phyloP scores from a whole-genome alignment of 2,113 vertebrate species.

The Pogonocichla stellata region DNA sequence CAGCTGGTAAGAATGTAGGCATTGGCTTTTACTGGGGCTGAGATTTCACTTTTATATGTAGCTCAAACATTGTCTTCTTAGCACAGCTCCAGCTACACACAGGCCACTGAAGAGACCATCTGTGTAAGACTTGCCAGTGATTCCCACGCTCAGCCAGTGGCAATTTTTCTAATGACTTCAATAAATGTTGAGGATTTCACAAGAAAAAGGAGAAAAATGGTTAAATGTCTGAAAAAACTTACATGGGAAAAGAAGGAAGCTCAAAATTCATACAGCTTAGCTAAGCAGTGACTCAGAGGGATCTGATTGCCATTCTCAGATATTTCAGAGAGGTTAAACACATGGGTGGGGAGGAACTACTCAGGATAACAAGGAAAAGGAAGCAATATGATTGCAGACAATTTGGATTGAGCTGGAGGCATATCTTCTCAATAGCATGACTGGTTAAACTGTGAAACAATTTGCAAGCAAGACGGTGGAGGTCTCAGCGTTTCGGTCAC shows the following conservation, averaged over 20 bases:
- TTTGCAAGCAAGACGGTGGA: not conserved
- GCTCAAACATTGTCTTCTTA: not conserved
- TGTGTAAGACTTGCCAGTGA: not conserved
- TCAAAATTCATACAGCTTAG: conserved; percentile 38
- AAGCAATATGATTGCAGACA: conserved; percentile 56
- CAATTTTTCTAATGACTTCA: not conserved
- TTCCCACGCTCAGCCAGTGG: not conserved
- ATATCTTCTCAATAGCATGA: conserved; percentile 5
- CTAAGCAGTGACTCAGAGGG: conserved; percentile 63
- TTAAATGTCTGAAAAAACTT: conserved; percentile 30
- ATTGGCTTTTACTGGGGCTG: not conserved
- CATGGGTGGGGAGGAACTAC: conserved; percentile 38
- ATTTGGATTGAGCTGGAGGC: conserved; percentile 33
- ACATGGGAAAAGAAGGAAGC: not conserved
- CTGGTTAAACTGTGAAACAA: not conserved
- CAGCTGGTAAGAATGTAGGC: not conserved
- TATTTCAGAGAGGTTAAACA: conserved; percentile 50
- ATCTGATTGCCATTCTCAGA: conserved; percentile 52
- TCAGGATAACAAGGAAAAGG: conserved; percentile 48
- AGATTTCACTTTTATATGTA: not conserved
- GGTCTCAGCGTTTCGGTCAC: not conserved
- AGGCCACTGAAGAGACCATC: not conserved
- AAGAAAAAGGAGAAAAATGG: not conserved
- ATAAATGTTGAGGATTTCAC: not conserved
- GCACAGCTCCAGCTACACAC: not conserved